Evolutionary conservation across 2,888 invertebrate species (phyloP).

Genomic region (Pollenia labialis): DNA sequence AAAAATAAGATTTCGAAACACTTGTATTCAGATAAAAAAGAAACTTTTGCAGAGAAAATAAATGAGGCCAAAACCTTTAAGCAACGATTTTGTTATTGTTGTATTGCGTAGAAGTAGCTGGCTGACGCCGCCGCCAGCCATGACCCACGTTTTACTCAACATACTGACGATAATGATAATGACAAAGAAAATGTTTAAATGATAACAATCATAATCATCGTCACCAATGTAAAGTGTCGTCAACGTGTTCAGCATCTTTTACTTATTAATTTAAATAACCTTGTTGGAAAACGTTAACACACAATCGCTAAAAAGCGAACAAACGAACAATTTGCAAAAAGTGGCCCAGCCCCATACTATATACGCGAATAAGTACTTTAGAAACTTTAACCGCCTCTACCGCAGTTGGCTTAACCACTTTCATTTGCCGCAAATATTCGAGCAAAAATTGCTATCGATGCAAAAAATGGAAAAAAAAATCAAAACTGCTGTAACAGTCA

Average conservation of each 20-base stretch:
- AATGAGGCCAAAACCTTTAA: slow-evolving; percentile 61
- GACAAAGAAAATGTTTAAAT: slow-evolving; percentile 35
- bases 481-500: slow-evolving; percentile 1
- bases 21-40: slow-evolving; percentile 6
- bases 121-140: not conserved
- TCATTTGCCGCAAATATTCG: not conserved
- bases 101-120: not conserved
- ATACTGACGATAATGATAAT: slow-evolving; percentile 21
- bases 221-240: slow-evolving; percentile 46
- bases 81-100: slow-evolving; percentile 33
- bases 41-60: slow-evolving; percentile 43
- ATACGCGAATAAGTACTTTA: not conserved
- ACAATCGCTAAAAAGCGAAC: slow-evolving; percentile 18
- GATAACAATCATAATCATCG: slow-evolving; percentile 40
- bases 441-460: slow-evolving; percentile 21
- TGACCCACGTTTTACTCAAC: not conserved
- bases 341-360: not conserved
- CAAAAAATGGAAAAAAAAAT: not conserved
- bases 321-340: slow-evolving; percentile 7
- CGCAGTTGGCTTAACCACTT: not conserved
- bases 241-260: slow-evolving; percentile 57
- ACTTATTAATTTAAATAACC: slow-evolving; percentile 71
- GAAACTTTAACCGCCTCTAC: not conserved
- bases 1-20: not conserved
- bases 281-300: slow-evolving; percentile 53